Base-by-base conservation (phyloP, 2,797 vertebrate species). In the Myotis planiceps region DNA sequence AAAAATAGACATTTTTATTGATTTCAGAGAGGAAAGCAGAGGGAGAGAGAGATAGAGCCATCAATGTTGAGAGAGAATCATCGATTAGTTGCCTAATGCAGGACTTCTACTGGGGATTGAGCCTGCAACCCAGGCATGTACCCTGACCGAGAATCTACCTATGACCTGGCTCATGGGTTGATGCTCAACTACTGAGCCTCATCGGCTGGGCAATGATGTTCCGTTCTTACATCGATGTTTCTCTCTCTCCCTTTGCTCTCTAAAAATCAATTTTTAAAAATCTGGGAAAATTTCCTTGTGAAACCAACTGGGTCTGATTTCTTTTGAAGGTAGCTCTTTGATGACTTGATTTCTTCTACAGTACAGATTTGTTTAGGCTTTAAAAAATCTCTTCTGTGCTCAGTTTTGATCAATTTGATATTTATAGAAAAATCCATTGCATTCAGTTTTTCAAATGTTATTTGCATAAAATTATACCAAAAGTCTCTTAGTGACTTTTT, bases 331-430 rank as follows among this genome's bases (percentile, higher is more conserved):
- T 81, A 60, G 29, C 25, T 75, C 19, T 87, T 90, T 75, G 42
- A 75, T 94, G 65, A 80, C 15, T 23, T 86, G 66, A 29, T 74
- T 68, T 83, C 39, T 78, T 88, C 65, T 51, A 51, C 6, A 32
- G 88, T 88, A 37, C 68, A 25, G 49, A 34, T 47, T 84, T 45
- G 6, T 68, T 86, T 83, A 91, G 53, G 51, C 55, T 74, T 58
- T 85, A 58, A 45, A 75, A 82, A n/a, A 27, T 76, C 19, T 79
- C 7, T 51, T 51, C 66, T 49, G 34, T 39, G 55, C 14, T 88
- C 39, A 42, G 29, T 91, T 93, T 87, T 87, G 51, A 83, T 47
- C 53, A 60, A 69, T 90, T 68, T 75, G 80, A 69, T 96, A 83
- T 88, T 91, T 18, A n/a, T 49, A 60, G 51, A 72, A 69, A 87